Conservation (phyloP, 2,888 invertebrate species). For the Cataglyphis livida region DNA sequence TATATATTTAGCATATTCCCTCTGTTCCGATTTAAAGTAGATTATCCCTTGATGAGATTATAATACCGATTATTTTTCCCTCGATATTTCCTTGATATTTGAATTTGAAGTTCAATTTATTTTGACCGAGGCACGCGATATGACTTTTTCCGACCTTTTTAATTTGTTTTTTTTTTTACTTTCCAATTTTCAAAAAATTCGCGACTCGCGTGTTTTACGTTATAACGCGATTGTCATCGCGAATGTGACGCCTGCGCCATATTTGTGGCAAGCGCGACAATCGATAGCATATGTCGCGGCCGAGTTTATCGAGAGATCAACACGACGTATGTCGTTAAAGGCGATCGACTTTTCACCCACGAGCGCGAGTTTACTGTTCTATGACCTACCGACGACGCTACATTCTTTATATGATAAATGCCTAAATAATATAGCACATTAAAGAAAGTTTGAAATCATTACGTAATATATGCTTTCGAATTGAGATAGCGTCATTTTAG, state of each 20-base stretch:
- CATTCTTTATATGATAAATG: neutral
- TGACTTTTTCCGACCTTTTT: neutral
- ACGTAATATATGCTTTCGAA: neutral
- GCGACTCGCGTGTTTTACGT: conserved; percentile 12
- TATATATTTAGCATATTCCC: no score
- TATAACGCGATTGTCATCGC: conserved; percentile 4
- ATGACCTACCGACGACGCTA: neutral
- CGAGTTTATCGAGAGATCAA: conserved; percentile 47
- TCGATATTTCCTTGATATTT: neutral
- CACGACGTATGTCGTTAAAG: conserved; percentile 21
- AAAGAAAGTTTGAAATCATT: conserved; percentile 8
- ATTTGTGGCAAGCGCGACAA: conserved; percentile 26
- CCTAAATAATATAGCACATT: neutral
- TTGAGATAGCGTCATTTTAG: neutral
- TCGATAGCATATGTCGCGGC: conserved; percentile 43
- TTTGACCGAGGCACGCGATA: neutral
- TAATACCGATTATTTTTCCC: neutral
- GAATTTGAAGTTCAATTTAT: conserved; percentile 1
- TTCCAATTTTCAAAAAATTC: conserved; percentile 26
- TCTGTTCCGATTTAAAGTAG: neutral
- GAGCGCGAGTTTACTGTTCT: neutral
- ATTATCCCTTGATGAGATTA: neutral
- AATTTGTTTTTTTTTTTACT: conserved; percentile 23
- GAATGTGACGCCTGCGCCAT: conserved; percentile 38
- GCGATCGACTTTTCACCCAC: conserved; percentile 26